These are phyloP conservation scores for Epicauta chinensis DNA, from an alignment of 1,140 invertebrate species.

Conservation along the genomic window DNA sequence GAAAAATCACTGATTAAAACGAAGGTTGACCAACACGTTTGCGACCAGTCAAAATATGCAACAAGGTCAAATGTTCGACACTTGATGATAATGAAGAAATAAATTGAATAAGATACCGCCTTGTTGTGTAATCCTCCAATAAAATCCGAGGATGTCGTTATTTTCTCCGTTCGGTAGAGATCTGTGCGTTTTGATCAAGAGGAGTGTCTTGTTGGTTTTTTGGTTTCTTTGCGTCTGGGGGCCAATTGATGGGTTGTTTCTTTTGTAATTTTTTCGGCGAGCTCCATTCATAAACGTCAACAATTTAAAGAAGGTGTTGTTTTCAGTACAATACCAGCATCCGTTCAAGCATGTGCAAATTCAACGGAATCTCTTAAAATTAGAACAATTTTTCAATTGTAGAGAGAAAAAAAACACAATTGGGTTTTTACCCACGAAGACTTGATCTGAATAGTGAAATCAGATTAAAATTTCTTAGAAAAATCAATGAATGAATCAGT, in stretches of 20 bases:
- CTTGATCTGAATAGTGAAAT: no score
- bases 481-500: conserved; percentile 22
- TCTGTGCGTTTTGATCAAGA: not conserved
- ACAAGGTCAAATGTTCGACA: no score
- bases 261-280: not conserved
- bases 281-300: conserved; percentile 8
- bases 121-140: conserved; percentile 10
- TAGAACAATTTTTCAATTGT: no score
- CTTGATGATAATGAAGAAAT: no score
- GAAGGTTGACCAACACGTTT: no score
- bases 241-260: conserved; percentile 7
- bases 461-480: conserved; percentile 17
- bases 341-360: not conserved
- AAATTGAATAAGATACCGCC: not conserved
- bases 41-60: no score
- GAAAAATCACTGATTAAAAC: no score
- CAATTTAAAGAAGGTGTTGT: conserved; percentile 11
- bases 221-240: conserved; percentile 3
- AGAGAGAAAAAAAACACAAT: no score
- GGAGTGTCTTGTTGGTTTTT: conserved; percentile 10
- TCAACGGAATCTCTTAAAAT: no score
- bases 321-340: conserved; percentile 14
- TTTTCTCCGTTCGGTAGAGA: no score
- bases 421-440: no score
- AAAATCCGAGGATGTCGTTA: not conserved